Evolutionary conservation across 2,797 vertebrate species (phyloP).

Genomic region (Paguma larvata): DNA sequence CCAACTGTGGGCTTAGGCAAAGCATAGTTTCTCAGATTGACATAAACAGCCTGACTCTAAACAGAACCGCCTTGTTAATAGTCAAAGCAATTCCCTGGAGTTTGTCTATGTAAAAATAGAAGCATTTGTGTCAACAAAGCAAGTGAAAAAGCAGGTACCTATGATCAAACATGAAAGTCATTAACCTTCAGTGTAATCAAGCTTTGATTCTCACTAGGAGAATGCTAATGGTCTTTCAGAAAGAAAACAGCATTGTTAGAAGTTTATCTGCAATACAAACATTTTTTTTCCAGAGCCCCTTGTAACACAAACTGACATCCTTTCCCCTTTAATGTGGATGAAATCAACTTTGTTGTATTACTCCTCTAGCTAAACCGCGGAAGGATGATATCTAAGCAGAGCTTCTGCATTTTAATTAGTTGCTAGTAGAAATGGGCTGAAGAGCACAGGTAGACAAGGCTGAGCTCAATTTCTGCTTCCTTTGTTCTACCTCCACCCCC

Average conservation of each 20-base stretch:
- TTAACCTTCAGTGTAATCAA: conserved; percentile 37
- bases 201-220: conserved; percentile 47
- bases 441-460: background rate
- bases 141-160: conserved; percentile 58
- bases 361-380: background rate
- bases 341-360: conserved; percentile 15
- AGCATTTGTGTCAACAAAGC: conserved; percentile 21
- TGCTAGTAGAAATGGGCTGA: background rate
- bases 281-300: conserved; percentile 12
- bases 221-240: background rate
- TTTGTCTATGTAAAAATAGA: conserved; percentile 42
- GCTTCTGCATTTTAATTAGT: background rate
- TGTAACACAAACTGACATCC: background rate
- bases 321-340: background rate
- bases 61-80: conserved; percentile 16
- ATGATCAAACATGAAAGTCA: background rate
- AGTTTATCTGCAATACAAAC: background rate
- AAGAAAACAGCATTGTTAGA: background rate
- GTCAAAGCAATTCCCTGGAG: conserved; percentile 29
- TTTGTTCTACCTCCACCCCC: background rate
- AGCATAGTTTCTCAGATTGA: conserved; percentile 15
- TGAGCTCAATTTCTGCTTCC: background rate
- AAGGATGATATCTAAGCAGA: background rate
- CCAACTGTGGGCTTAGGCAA: background rate
- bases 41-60: conserved; percentile 27